Percentiles rank a stretch among this genome's conserved stretches.
phyloP scores from a whole-genome alignment of 2,797 vertebrate species.

The Sylvilagus floridanus region DNA sequence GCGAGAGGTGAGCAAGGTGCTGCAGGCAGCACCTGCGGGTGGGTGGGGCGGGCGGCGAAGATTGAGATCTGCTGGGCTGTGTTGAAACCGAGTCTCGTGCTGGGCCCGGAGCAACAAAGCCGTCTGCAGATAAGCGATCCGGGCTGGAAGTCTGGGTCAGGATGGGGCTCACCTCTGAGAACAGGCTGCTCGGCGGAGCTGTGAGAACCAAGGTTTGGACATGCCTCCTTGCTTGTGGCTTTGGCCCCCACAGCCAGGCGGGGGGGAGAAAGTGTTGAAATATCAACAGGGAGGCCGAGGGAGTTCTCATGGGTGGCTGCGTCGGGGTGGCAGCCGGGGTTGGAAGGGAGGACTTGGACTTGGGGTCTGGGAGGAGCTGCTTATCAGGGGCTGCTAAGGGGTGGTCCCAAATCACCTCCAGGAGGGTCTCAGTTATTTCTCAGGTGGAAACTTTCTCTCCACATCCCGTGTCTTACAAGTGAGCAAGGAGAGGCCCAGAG shows the following conservation, averaged over 20 bases:
- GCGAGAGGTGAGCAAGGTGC: slow-evolving; percentile 9
- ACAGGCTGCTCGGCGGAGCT: slow-evolving; percentile 13
- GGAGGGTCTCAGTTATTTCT: background rate
- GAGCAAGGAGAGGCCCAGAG: background rate
- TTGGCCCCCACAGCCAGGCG: slow-evolving; percentile 44
- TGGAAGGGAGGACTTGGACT: background rate
- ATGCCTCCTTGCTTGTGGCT: slow-evolving; percentile 71
- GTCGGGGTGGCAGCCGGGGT: background rate
- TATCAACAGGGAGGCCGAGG: slow-evolving; percentile 15
- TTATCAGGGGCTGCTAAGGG: background rate
- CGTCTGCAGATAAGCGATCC: slow-evolving; percentile 67
- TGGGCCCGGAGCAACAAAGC: slow-evolving; percentile 69
- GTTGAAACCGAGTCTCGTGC: slow-evolving; percentile 76
- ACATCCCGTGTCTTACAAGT: background rate
- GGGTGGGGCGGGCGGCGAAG: background rate
- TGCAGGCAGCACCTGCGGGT: background rate
- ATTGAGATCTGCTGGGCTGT: slow-evolving; percentile 66
- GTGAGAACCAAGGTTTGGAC: slow-evolving; percentile 70
- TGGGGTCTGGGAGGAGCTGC: slow-evolving; percentile 23
- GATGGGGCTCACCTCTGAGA: slow-evolving; percentile 61
- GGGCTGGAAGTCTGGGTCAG: slow-evolving; percentile 79
- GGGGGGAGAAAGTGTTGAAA: slow-evolving; percentile 68
- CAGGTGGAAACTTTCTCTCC: background rate
- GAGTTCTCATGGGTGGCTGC: slow-evolving; percentile 72
- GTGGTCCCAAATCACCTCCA: background rate